Conservation (phyloP, 1,140 invertebrate genomes). For the Mesaphorura yosii region DNA sequence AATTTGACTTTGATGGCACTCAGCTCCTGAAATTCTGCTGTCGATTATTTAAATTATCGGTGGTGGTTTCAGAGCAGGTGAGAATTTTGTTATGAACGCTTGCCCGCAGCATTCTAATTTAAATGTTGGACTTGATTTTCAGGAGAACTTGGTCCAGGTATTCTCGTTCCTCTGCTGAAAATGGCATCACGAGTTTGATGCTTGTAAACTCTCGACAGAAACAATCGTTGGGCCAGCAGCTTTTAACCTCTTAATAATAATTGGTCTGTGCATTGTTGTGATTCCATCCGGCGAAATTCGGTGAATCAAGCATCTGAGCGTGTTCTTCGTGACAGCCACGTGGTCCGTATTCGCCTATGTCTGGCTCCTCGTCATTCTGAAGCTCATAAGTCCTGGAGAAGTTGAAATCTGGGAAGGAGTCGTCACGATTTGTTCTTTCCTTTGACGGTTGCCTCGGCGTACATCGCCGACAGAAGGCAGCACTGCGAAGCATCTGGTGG, state of each 20-base stretch:
- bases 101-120: too few species aligned
- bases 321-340: constrained; percentile 93
- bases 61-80: too few species aligned
- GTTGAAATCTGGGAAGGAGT: constrained; percentile 78
- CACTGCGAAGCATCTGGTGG: too few species aligned
- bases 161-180: too few species aligned
- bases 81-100: too few species aligned
- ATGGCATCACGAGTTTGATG: constrained; percentile 83
- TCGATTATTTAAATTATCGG: constrained; percentile 93
- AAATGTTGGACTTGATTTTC: too few species aligned
- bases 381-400: neutral
- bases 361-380: constrained; percentile 54
- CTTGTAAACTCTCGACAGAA: constrained; percentile 82
- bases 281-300: constrained; percentile 80
- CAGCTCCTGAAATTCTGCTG: constrained; percentile 93
- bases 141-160: too few species aligned
- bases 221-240: constrained; percentile 70
- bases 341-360: constrained; percentile 99
- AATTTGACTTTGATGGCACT: constrained; percentile 99
- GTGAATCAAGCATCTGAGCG: constrained; percentile 90
- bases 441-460: constrained; percentile 89
- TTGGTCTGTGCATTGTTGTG: constrained; percentile 84
- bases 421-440: constrained; percentile 95
- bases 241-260: constrained; percentile 97
- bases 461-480: constrained; percentile 81